Base-by-base conservation (phyloP, 92 coral and sea anemone species). In the Heliopora coerulea region DNA sequence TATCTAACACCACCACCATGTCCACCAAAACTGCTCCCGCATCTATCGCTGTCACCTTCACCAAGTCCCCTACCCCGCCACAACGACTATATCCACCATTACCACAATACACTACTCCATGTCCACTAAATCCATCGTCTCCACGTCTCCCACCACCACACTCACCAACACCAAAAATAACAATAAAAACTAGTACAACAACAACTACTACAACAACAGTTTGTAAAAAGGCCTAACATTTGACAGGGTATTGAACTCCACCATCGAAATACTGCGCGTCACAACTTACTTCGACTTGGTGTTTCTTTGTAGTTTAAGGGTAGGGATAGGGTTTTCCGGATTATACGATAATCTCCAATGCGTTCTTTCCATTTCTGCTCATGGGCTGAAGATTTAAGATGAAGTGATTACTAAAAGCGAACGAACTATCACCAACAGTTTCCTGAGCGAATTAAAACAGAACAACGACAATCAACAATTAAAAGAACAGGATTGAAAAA, bases 311-410 rank as follows among this genome's bases (percentile, higher is more conserved):
- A 70, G 30, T 70, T 70, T 18, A 87, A 59, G 48, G 91, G 88
- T 54, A 93, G 60, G 8, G 91, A 83, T 40, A 93, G 76, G 20
- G 98, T 87, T 74, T 87, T 89, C 69, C 93, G 65, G 63, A 93
- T 93, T 24, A 88, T 78, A 56, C 88, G 89, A 84, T 93, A 93
- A 54, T 93, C 98, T 68, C 78, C 86, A 21, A 93, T 83, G 54
- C 98, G 88, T 56, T 93, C 98, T 82, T 84, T 57, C 34, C 86
- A 85, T 72, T 93, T 93, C 12, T 89, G 93, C 62, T 93, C 98
- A 79, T 87, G 91, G 79, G 98, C 98, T 93, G 65, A 24, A 80
- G 41, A 26, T 42, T 19, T 29, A 9, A 37, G 25, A 50, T 23
- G 26, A 3, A 68, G 30, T 46, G 49, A 32, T 26, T 8, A 46